Evolutionary conservation across 2,113 vertebrate genomes (phyloP).

Genomic region (Tringa solitaria): DNA sequence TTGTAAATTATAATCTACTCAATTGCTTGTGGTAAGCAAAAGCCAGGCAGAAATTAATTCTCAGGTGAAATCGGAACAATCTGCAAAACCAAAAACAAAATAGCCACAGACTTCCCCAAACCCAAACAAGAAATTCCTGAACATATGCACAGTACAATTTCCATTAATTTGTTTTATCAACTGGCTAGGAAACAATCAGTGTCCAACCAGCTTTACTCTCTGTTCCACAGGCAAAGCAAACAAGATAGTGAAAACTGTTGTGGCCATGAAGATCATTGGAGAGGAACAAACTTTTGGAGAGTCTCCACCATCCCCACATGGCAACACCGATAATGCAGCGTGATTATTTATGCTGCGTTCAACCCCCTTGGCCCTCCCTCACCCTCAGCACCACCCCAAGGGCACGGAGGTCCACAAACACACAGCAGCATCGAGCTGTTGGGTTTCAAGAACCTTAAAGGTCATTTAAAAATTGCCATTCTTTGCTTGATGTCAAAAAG

Average conservation of each 20-base stretch:
- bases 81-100: background rate
- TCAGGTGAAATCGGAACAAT: background rate
- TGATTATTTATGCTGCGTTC: background rate
- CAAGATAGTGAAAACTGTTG: background rate
- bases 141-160: background rate
- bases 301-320: rapidly evolving
- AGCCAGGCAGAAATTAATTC: background rate
- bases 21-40: background rate
- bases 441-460: background rate
- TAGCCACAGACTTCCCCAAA: background rate
- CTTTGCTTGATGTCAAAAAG: background rate
- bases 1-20: background rate
- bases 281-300: background rate
- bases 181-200: background rate
- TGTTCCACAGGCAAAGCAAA: background rate
- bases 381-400: background rate
- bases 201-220: background rate
- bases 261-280: background rate
- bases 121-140: background rate
- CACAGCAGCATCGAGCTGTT: background rate
- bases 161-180: background rate
- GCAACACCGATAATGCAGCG: background rate
- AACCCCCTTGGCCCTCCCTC: background rate
- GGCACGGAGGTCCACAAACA: background rate
- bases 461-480: background rate